phyloP scores from a whole-genome alignment of 2,888 invertebrate genomes.

The Gasteruption jaculator region DNA sequence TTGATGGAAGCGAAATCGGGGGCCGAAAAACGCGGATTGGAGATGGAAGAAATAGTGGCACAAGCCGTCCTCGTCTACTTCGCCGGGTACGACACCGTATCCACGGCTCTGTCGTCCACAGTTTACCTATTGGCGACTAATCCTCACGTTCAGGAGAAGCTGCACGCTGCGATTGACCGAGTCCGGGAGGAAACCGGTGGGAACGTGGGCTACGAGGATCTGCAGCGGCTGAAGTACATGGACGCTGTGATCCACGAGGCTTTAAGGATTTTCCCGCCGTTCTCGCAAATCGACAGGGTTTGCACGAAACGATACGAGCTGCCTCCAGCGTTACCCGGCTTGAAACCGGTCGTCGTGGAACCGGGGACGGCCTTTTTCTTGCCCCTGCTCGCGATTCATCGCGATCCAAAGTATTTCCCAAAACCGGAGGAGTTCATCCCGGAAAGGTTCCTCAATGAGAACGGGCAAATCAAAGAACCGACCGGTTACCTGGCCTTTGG shows the following conservation, averaged over 20 bases:
- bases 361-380: constrained; percentile 38
- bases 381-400: constrained; percentile 41
- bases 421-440: constrained; percentile 48
- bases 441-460: constrained; percentile 38
- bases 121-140: constrained; percentile 31
- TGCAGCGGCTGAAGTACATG: constrained; percentile 54
- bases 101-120: constrained; percentile 31
- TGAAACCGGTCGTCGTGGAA: constrained; percentile 33
- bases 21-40: constrained; percentile 20
- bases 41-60: constrained; percentile 48
- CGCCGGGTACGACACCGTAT: constrained; percentile 37
- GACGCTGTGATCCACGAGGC: constrained; percentile 53
- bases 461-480: constrained; percentile 4
- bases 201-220: constrained; percentile 47
- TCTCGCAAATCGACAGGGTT: constrained; percentile 33
- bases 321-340: constrained; percentile 36
- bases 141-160: constrained; percentile 30
- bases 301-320: constrained; percentile 38
- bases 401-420: constrained; percentile 39
- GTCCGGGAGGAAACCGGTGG: constrained; percentile 30
- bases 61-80: constrained; percentile 28
- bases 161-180: constrained; percentile 38
- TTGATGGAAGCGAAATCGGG: constrained; percentile 54
- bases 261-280: constrained; percentile 35
- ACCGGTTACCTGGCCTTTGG: constrained; percentile 32